Conservation (phyloP, 2,113 vertebrate species). For the Nyctibius bracteatus region DNA sequence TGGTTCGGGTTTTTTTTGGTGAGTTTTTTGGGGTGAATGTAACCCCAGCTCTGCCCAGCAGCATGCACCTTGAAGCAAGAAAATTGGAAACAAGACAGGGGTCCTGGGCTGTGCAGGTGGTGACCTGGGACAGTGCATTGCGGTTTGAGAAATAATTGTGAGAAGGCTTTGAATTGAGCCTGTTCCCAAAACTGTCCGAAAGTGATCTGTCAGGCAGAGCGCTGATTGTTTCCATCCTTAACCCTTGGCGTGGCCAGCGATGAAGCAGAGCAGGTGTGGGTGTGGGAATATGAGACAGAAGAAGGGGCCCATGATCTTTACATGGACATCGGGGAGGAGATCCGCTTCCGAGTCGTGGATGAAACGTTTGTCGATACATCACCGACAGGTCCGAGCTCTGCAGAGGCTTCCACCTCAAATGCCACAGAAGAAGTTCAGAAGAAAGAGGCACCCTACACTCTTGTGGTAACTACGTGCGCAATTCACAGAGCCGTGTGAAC, state of each 20-base stretch:
- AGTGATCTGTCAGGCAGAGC: background rate
- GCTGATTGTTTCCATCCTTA: constrained; percentile 59
- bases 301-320: constrained; percentile 97
- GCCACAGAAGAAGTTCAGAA: constrained; percentile 77
- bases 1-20: background rate
- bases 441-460: constrained; percentile 91
- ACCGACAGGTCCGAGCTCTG: constrained; percentile 84
- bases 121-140: background rate
- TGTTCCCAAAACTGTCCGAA: background rate
- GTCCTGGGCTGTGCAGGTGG: rapidly evolving
- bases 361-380: constrained; percentile 94
- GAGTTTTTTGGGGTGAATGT: background rate
- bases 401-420: constrained; percentile 63
- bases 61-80: background rate
- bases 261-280: constrained; percentile 95
- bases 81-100: rapidly evolving
- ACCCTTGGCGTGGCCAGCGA: constrained; percentile 77
- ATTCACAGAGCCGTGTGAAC: background rate
- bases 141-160: background rate
- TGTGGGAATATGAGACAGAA: constrained; percentile 98
- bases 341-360: constrained; percentile 91
- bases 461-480: constrained; percentile 78
- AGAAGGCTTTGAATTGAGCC: background rate
- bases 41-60: background rate
- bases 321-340: constrained; percentile 96